Conservation (phyloP, 2,797 vertebrate species). For the Poliocrania exsul region DNA sequence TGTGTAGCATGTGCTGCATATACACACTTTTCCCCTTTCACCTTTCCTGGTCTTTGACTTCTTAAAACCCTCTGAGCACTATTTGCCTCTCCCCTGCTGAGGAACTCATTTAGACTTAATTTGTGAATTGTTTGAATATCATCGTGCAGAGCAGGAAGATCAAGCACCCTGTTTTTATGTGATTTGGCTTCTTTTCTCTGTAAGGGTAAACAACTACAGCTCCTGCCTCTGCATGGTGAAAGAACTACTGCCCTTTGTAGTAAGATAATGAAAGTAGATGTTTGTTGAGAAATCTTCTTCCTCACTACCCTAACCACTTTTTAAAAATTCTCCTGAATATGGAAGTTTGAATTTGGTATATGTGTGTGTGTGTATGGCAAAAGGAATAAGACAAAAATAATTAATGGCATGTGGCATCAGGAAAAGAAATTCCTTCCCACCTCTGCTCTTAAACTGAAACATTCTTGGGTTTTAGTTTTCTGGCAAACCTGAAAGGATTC, state of each 20-base stretch:
- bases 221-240: background rate
- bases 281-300: background rate
- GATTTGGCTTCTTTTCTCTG: background rate
- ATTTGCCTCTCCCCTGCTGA: background rate
- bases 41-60: background rate
- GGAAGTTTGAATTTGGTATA: background rate
- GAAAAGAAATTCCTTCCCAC: slow-evolving; percentile 28
- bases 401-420: background rate
- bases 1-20: background rate
- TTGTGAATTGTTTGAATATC: background rate
- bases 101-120: background rate
- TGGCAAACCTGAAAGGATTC: slow-evolving; percentile 47
- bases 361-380: background rate
- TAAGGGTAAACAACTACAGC: background rate
- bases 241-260: background rate
- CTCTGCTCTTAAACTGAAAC: slow-evolving; percentile 30
- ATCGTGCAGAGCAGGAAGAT: background rate
- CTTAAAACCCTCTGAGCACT: background rate
- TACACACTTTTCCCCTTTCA: background rate
- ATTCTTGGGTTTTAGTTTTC: slow-evolving; percentile 52
- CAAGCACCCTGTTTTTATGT: background rate
- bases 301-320: background rate
- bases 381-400: slow-evolving; percentile 12
- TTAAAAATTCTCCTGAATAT: background rate
- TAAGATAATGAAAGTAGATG: background rate